Evolutionary conservation across 1,140 invertebrate species (phyloP).

Genomic region (Tetramorium simillimum): DNA sequence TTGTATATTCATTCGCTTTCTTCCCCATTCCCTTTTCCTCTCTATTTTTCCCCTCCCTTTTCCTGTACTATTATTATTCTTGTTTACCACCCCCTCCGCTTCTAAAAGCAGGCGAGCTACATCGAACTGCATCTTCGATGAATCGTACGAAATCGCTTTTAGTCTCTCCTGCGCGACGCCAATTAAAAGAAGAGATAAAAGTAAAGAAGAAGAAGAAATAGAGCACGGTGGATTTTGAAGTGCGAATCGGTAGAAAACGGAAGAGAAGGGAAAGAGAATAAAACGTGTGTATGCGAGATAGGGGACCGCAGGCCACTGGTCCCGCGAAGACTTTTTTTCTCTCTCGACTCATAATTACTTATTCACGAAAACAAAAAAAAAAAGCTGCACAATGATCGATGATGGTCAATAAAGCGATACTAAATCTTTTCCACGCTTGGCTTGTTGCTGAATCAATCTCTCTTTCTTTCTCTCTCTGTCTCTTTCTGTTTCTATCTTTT

Average conservation of each 20-base stretch:
- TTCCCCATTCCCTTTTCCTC: neutral
- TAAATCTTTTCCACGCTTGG: constrained; percentile 58
- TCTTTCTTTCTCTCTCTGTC: constrained; percentile 30
- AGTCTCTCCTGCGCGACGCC: constrained; percentile 35
- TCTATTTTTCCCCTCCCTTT: neutral
- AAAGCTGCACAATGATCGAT: constrained; percentile 64
- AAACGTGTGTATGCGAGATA: constrained; percentile 26
- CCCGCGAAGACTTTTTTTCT: constrained; percentile 20
- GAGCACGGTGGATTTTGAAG: neutral
- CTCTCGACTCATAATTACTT: constrained; percentile 46
- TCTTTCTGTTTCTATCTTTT: constrained; percentile 55
- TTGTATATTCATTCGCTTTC: neutral
- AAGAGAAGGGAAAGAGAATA: constrained; percentile 58
- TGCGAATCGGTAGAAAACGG: constrained; percentile 28
- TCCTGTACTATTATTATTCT: too few relatives aligned
- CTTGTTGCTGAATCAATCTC: constrained; percentile 49
- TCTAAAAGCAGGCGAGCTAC: constrained; percentile 42
- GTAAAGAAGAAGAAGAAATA: neutral
- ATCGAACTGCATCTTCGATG: constrained; percentile 18
- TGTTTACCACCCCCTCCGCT: constrained; percentile 47
- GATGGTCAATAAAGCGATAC: constrained; percentile 58
- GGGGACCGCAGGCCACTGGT: constrained; percentile 11
- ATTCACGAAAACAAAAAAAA: constrained; percentile 18
- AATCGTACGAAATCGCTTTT: constrained; percentile 42
- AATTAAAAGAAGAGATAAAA: neutral